Conservation (phyloP, 92 coral and sea anemone species). For the Zoanthus sansibaricus region DNA sequence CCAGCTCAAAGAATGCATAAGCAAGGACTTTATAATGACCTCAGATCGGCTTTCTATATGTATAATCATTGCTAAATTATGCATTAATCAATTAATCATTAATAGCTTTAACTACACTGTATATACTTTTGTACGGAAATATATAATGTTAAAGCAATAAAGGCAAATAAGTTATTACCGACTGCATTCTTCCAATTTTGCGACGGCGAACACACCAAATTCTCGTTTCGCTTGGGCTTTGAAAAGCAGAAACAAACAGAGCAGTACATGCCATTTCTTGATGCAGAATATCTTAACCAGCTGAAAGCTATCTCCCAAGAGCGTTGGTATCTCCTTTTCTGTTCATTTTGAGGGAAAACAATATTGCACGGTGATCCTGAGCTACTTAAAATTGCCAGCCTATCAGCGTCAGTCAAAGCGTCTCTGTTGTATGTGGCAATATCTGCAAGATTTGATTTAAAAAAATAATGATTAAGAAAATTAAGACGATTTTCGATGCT, state of each 20-base stretch:
- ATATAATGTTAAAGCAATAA: conserved; percentile 43
- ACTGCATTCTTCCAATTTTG: conserved; percentile 48
- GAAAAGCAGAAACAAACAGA: conserved; percentile 50
- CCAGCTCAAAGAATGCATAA: conserved; percentile 46
- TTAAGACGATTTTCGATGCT: conserved; percentile 44
- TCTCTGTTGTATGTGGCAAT: conserved; percentile 36
- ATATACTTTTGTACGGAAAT: conserved; percentile 40
- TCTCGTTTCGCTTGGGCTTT: conserved; percentile 42
- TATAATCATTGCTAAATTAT: conserved; percentile 44
- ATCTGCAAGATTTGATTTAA: conserved; percentile 45
- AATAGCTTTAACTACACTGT: conserved; percentile 47
- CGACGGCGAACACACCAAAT: conserved; percentile 40
- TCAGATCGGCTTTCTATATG: conserved; percentile 48
- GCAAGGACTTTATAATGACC: conserved; percentile 47
- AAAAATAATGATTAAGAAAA: conserved; percentile 33
- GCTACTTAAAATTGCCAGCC: conserved; percentile 35
- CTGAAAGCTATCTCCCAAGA: conserved; percentile 28
- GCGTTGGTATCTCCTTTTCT: conserved; percentile 42
- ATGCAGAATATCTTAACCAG: conserved; percentile 34
- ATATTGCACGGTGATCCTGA: conserved; percentile 32
- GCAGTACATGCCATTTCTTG: conserved; percentile 41
- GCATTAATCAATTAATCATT: conserved; percentile 39
- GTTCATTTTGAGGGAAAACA: conserved; percentile 44
- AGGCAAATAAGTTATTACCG: conserved; percentile 43
- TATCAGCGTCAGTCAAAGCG: conserved; percentile 41